Conservation (phyloP, 2,113 vertebrate genomes). For the Merops nubicus region DNA sequence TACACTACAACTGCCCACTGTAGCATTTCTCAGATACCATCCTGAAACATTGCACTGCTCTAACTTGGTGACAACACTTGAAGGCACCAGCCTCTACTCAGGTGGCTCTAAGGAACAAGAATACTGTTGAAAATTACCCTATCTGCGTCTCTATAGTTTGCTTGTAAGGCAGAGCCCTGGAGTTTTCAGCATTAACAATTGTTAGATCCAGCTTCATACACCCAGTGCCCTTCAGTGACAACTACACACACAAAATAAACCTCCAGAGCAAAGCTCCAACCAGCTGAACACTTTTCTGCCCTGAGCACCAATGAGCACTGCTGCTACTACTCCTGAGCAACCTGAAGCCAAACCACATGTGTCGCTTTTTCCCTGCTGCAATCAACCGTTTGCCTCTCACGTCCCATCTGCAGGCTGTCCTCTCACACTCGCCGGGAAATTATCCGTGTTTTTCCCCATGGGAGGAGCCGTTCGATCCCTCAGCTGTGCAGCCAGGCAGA, state of each 20-base stretch:
- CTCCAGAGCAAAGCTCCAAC: background rate
- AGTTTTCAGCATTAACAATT: slow-evolving; percentile 1
- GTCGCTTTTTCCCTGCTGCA: background rate
- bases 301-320: background rate
- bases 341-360: background rate
- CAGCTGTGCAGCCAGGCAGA: background rate
- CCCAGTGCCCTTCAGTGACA: background rate
- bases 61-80: background rate
- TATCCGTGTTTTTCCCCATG: background rate
- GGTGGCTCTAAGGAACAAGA: background rate
- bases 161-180: background rate
- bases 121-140: background rate
- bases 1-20: background rate
- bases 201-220: background rate
- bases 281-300: background rate
- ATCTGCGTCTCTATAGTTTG: background rate
- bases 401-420: background rate
- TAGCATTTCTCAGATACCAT: background rate
- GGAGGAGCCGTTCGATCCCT: background rate
- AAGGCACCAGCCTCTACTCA: background rate
- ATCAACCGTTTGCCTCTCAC: background rate
- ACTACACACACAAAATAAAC: background rate
- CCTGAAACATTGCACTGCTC: background rate
- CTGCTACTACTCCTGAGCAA: background rate
- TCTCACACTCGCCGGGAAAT: background rate